These are phyloP conservation scores for Catharus minimus DNA, from an alignment of 2,113 vertebrate genomes.

Conservation along the genomic window DNA sequence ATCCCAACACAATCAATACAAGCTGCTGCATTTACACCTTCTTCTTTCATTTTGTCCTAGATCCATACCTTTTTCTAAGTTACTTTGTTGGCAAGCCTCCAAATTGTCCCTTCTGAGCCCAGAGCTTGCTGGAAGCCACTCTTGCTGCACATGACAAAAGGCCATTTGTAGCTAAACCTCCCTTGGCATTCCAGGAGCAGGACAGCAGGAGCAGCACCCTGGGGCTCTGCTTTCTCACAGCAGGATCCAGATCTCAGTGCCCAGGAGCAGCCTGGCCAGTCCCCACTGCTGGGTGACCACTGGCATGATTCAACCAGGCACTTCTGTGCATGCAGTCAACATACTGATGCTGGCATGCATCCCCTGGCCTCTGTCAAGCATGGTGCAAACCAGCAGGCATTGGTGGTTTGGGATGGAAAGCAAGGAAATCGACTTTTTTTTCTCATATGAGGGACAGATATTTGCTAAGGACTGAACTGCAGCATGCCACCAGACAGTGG, in stretches of 20 bases:
- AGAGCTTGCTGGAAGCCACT: background rate
- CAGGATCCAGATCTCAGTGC: background rate
- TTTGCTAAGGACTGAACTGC: background rate
- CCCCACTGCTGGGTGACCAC: background rate
- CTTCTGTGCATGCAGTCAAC: background rate
- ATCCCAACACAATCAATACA: background rate
- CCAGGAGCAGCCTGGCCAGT: too few relatives aligned
- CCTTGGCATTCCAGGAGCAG: background rate
- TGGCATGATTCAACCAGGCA: background rate
- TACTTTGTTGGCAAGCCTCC: background rate
- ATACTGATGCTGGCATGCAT: fast-evolving
- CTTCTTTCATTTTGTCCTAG: background rate
- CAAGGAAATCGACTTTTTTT: background rate
- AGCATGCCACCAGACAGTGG: fast-evolving
- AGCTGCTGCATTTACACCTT: background rate
- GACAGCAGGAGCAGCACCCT: background rate
- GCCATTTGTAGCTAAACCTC: background rate
- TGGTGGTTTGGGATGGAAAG: background rate
- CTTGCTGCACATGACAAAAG: background rate
- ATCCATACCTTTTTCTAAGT: background rate
- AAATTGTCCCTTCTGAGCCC: background rate
- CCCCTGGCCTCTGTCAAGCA: background rate
- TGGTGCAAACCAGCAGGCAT: background rate
- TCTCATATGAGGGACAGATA: fast-evolving
- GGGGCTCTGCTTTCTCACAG: background rate